These are phyloP conservation scores for Peromyscus californicus DNA, from an alignment of 2,113 vertebrate genomes.

Conservation along the genomic window DNA sequence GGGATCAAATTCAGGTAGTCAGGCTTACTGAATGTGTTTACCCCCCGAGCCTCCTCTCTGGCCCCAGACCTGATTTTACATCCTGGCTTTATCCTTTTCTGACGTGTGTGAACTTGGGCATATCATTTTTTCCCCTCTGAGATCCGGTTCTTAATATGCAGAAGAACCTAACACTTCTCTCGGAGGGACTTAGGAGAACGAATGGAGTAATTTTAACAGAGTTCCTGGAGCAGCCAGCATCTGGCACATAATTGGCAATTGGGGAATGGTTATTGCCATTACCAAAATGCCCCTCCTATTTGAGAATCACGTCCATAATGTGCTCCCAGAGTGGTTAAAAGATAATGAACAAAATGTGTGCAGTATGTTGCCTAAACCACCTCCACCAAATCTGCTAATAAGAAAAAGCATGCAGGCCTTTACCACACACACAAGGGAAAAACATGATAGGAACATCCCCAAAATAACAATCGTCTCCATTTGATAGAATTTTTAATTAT, in stretches of 20 bases:
- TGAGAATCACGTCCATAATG: background rate
- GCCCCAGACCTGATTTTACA: background rate
- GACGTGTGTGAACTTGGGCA: background rate
- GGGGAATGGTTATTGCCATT: background rate
- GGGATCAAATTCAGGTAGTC: background rate
- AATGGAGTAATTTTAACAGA: background rate
- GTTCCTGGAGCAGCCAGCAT: background rate
- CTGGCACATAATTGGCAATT: background rate
- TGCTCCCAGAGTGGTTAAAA: background rate
- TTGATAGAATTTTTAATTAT: background rate
- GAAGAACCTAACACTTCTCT: background rate
- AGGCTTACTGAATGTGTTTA: too few relatives aligned
- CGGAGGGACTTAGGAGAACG: background rate
- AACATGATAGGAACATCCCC: background rate
- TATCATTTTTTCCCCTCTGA: background rate
- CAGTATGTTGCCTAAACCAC: background rate
- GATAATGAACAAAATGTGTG: slow-evolving; percentile 10
- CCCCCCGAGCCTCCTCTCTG: background rate
- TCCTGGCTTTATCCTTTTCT: background rate
- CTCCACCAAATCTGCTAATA: background rate
- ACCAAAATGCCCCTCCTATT: background rate
- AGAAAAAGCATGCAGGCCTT: background rate
- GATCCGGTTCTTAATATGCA: background rate
- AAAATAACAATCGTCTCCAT: background rate
- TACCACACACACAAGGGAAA: background rate